Base-by-base conservation (phyloP, 1,140 invertebrate genomes). In the Zaprionus camerounensis region DNA sequence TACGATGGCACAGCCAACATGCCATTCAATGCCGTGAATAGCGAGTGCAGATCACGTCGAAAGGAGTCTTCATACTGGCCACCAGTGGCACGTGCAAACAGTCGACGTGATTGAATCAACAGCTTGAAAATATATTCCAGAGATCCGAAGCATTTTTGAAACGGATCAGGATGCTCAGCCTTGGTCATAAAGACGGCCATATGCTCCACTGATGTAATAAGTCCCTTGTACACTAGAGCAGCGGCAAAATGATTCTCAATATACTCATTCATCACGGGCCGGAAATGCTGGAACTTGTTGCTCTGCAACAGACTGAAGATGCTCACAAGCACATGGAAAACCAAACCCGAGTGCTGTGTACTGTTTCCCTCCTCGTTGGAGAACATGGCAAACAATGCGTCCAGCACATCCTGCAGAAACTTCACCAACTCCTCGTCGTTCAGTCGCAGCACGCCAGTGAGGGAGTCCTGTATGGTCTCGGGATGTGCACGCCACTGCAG, bases 111-210 rank as follows among this genome's bases (percentile, higher is more conserved):
- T 77, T 98, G 97, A 13, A 99, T 98, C 6, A 99, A 97, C 78
- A 99, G 96, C 81, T 99, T 98, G 93, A 99, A 98, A 81, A 99
- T 97, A 75, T 98, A 99, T 92, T 99, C 98, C 9, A 99, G 94
- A 1, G 98, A 98, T 59, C 96, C 95, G 71, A 98, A 98, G 88
- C 97, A 98, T 81, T 97, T 98, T 80, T 97, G 95, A 49, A 98
- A 97, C 0, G 97, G 96, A 83, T 98, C 97, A 76, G 98, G 97
- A 53, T 96, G 96, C 71, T 98, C 97, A 0, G 96, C 96, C 2
- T 96, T 95, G 1, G 95, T 95, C n/a, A 97, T 96, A 93, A 96
- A 96, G 67, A 98, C 97, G 0, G 98, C 97, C 93, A 98, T 98
- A 88, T 98, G 97, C 85, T 98, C 96, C 9, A 98, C 96, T 68